phyloP scores from a whole-genome alignment of 2,797 vertebrate genomes.

The Esox masquinongy region DNA sequence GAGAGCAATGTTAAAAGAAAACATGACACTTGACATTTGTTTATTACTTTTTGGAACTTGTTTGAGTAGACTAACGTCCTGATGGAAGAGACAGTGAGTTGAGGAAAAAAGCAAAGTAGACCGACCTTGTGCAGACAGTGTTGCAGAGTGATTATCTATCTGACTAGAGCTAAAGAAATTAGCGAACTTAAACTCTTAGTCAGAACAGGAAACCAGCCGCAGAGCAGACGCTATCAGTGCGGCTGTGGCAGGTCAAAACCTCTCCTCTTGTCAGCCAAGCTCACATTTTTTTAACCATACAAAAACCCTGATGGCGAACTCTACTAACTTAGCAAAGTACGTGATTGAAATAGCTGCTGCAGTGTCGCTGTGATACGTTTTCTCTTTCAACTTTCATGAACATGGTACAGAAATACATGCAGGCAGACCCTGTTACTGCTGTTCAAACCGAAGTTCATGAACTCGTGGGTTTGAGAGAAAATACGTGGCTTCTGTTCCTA shows the following conservation, averaged over 20 bases:
- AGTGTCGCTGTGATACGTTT: slow-evolving; percentile 39
- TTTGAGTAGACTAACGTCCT: neutral
- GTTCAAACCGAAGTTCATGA: slow-evolving; percentile 17
- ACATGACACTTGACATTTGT: no score
- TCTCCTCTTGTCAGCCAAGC: slow-evolving; percentile 59
- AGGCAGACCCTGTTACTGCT: slow-evolving; percentile 47
- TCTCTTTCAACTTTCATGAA: slow-evolving; percentile 35
- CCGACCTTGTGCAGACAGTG: neutral
- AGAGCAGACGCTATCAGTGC: slow-evolving; percentile 71
- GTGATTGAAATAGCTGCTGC: slow-evolving; percentile 75
- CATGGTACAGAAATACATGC: slow-evolving; percentile 41
- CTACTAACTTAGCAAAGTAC: slow-evolving; percentile 61
- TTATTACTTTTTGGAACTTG: no score
- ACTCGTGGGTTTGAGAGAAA: slow-evolving; percentile 3
- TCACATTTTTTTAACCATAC: slow-evolving; percentile 6
- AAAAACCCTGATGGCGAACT: slow-evolving; percentile 61
- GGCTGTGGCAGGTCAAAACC: slow-evolving; percentile 74
- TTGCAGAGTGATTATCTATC: neutral
- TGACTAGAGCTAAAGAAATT: neutral
- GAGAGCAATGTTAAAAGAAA: no score
- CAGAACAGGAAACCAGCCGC: slow-evolving; percentile 85
- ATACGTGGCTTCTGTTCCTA: slow-evolving; percentile 2
- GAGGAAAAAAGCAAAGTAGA: neutral
- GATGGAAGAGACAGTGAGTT: neutral
- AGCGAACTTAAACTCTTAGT: slow-evolving; percentile 39